phyloP scores from a whole-genome alignment of 30 jellyfish, hydroid and myxozoan genomes.

The Aurelia sp. region DNA sequence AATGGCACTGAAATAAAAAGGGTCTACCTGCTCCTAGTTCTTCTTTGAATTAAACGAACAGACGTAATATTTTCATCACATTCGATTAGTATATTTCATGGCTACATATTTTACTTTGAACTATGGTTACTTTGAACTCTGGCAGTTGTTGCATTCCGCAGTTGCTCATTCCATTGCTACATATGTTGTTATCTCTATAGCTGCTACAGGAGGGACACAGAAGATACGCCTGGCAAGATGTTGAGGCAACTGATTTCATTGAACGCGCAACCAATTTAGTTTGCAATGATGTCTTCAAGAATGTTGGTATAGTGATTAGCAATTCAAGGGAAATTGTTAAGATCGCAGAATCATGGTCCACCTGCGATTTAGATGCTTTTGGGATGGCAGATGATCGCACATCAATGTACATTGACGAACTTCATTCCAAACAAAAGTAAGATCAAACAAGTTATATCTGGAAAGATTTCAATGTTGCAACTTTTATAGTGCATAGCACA shows the following conservation, averaged over 20 bases:
- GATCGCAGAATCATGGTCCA: slow-evolving; percentile 69
- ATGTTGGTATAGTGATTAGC: slow-evolving; percentile 42
- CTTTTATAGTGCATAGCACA: no score
- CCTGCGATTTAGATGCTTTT: slow-evolving; percentile 46
- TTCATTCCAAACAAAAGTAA: slow-evolving; percentile 51
- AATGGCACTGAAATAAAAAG: no score
- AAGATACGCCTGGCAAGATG: slow-evolving; percentile 78
- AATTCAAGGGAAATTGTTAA: slow-evolving; percentile 28
- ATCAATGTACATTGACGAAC: slow-evolving; percentile 56
- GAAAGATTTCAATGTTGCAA: no score
- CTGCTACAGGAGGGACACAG: slow-evolving; percentile 64
- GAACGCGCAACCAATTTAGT: slow-evolving; percentile 73
- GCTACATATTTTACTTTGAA: no score
- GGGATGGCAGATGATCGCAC: slow-evolving; percentile 16
- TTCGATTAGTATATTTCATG: no score
- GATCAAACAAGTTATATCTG: background rate
- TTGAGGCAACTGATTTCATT: slow-evolving; percentile 64
- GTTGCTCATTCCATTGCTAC: background rate
- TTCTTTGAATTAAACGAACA: no score
- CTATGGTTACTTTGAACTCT: no score
- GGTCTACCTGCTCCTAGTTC: no score
- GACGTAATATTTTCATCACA: no score
- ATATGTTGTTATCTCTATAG: slow-evolving; percentile 8
- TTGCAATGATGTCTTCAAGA: slow-evolving; percentile 68
- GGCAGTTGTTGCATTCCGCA: background rate